A percentile compares a stretch with the other conserved stretches of the same genome.
phyloP scores from a whole-genome alignment of 2,888 invertebrate genomes.

The Diarsia mendica region DNA sequence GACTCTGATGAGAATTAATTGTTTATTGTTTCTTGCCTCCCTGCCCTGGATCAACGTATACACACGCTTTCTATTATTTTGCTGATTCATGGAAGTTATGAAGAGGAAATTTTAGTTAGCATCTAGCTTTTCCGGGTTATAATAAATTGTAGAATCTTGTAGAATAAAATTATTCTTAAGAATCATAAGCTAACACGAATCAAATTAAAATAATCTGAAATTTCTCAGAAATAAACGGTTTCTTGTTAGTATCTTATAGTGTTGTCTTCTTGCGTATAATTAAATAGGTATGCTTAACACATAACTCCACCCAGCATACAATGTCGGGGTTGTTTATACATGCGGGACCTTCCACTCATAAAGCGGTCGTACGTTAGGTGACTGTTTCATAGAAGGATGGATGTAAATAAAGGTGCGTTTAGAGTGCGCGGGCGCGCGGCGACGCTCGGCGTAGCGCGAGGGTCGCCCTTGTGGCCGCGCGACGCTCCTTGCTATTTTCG shows the following conservation, averaged over 20 bases:
- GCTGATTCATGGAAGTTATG: conserved; percentile 19
- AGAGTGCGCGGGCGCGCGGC: conserved; percentile 65
- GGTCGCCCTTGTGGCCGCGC: conserved; percentile 88
- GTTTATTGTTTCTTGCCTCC: conserved; percentile 77
- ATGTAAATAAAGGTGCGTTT: conserved; percentile 87
- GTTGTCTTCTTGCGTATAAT: conserved; percentile 16
- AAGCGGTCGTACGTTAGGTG: conserved; percentile 76
- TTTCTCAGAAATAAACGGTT: conserved; percentile 33
- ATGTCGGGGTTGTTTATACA: conserved; percentile 76
- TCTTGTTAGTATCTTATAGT: conserved; percentile 29
- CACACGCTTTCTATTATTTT: conserved; percentile 42
- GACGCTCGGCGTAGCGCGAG: conserved; percentile 78
- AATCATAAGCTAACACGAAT: conserved; percentile 3
- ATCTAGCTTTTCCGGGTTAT: conserved; percentile 4
- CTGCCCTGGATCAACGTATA: conserved; percentile 71
- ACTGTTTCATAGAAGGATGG: conserved; percentile 82
- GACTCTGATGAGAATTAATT: conserved; percentile 77
- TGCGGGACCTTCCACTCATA: conserved; percentile 79
- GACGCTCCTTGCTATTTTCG: conserved; percentile 89
- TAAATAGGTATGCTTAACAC: conserved; percentile 42
- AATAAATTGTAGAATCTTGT: conserved; percentile 9
- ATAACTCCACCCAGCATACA: conserved; percentile 72
- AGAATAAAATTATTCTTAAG: background rate
- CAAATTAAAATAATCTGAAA: conserved; percentile 24
- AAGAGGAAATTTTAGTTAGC: conserved; percentile 9